A percentile compares a stretch with the other conserved stretches of the same genome.
phyloP scores from a whole-genome alignment of 2,797 vertebrate genomes.

The Halcyon smyrnensis region DNA sequence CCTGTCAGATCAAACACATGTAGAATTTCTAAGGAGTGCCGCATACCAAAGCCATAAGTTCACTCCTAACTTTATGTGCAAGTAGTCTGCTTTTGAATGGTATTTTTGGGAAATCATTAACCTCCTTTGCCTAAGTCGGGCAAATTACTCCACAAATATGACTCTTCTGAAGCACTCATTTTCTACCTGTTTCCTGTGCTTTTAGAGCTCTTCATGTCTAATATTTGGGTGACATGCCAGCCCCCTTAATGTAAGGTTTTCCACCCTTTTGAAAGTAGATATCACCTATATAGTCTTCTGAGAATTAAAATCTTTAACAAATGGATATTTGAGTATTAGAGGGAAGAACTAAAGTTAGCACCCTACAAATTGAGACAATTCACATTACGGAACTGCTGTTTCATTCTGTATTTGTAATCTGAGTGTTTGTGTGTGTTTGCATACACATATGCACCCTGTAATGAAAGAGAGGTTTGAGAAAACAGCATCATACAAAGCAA shows the following conservation, averaged over 20 bases:
- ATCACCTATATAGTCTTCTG: background rate
- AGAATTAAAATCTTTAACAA: background rate
- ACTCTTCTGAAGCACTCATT: background rate
- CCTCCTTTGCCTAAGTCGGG: background rate
- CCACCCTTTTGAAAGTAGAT: background rate
- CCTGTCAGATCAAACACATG: background rate
- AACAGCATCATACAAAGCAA: background rate
- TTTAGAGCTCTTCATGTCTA: background rate
- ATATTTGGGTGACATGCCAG: background rate
- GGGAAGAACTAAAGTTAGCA: background rate
- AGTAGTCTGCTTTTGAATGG: background rate
- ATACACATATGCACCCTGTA: fast-evolving
- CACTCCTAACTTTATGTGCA: background rate
- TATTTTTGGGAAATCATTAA: background rate
- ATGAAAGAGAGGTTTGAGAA: background rate
- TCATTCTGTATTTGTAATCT: background rate
- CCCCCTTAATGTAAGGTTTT: background rate
- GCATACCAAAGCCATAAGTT: background rate
- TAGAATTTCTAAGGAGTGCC: background rate
- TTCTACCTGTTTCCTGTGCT: background rate
- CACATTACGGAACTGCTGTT: background rate
- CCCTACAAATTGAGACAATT: background rate
- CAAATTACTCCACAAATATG: background rate
- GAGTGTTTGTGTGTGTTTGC: background rate
- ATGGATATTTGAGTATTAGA: background rate